Evolutionary conservation across 2,113 vertebrate genomes (phyloP).

Genomic region (Hystrix cristata): DNA sequence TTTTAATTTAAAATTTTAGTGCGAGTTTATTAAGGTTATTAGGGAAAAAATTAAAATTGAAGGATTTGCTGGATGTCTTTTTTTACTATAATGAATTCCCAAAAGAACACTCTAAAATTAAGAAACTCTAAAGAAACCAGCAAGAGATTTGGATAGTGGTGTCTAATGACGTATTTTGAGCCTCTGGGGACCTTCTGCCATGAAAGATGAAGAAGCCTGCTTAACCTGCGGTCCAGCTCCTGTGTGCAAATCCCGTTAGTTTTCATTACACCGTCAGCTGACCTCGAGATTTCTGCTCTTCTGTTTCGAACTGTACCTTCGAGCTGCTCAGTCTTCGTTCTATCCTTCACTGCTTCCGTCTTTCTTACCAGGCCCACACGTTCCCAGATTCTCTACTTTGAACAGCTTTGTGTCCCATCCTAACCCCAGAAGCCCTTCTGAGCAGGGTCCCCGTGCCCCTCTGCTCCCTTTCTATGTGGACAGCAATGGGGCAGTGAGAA

Average conservation of each 20-base stretch:
- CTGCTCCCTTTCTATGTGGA: not conserved
- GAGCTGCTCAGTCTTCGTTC: not conserved
- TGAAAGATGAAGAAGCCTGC: not conserved
- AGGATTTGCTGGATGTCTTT: not conserved
- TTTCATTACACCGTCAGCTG: not conserved
- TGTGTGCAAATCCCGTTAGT: not conserved
- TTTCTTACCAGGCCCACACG: not conserved
- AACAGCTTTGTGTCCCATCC: not conserved
- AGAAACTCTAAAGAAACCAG: slow-evolving; percentile 25
- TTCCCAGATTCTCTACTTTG: not conserved
- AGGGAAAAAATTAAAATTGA: slow-evolving; percentile 31
- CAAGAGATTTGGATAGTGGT: not conserved
- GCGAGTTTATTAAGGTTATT: slow-evolving; percentile 16
- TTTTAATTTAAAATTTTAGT: not conserved
- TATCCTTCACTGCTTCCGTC: not conserved
- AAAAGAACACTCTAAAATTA: slow-evolving; percentile 10
- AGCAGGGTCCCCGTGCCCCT: rapidly evolving
- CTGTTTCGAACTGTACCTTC: not conserved
- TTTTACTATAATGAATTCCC: not conserved
- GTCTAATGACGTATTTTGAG: not conserved
- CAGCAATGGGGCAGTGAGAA: not conserved
- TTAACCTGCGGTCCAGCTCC: too few relatives aligned
- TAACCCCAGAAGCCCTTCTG: not conserved
- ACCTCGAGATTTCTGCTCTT: not conserved
- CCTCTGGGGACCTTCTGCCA: not conserved